These are phyloP conservation scores for Eupelmus urozonus DNA, from an alignment of 2,888 invertebrate species.

Conservation along the genomic window DNA sequence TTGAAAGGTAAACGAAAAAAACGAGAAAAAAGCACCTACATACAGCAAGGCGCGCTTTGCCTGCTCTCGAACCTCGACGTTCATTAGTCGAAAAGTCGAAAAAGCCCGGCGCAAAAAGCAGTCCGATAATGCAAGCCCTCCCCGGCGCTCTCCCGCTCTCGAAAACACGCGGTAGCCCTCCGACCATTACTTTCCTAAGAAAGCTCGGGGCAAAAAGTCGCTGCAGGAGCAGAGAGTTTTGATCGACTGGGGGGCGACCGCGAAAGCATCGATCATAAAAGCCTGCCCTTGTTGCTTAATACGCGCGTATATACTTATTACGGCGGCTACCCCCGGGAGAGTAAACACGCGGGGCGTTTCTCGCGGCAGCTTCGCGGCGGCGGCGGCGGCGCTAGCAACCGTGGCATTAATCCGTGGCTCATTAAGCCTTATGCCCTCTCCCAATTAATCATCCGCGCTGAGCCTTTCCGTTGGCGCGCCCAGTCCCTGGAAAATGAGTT, in stretches of 20 bases:
- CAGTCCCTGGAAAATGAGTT: slow-evolving; percentile 25
- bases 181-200: too few species aligned
- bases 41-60: too few species aligned
- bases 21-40: too few species aligned
- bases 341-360: slow-evolving; percentile 63
- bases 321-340: slow-evolving; percentile 23
- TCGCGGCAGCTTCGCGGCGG: slow-evolving; percentile 20
- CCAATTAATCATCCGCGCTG: slow-evolving; percentile 70
- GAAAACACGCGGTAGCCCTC: too few species aligned
- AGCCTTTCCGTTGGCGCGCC: slow-evolving; percentile 47
- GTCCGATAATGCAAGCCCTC: too few species aligned
- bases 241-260: slow-evolving; percentile 10
- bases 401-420: slow-evolving; percentile 69
- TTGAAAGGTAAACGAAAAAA: too few species aligned
- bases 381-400: too few species aligned
- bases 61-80: too few species aligned
- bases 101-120: too few species aligned
- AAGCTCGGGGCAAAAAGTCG: too few species aligned
- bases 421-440: slow-evolving; percentile 67
- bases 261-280: slow-evolving; percentile 35
- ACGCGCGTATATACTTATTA: slow-evolving; percentile 34
- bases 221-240: slow-evolving; percentile 31
- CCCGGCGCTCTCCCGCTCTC: too few species aligned
- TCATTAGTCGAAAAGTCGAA: too few species aligned
- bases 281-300: slow-evolving; percentile 1